Conservation (phyloP, 2,113 vertebrate genomes). For the Nibea coibor region DNA sequence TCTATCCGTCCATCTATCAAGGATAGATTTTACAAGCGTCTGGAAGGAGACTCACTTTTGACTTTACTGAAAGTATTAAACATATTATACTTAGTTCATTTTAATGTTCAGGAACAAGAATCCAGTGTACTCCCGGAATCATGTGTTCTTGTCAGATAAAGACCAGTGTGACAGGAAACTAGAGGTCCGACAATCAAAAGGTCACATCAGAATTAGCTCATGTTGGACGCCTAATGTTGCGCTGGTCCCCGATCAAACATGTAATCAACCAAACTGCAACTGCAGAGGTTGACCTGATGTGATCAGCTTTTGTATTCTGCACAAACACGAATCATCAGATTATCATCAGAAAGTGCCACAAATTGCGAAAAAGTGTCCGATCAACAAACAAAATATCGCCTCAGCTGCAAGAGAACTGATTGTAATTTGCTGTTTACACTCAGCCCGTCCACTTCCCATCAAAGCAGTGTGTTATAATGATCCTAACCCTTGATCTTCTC, state of each 20-base stretch:
- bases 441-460: slow-evolving; percentile 21
- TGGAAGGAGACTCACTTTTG: slow-evolving; percentile 12
- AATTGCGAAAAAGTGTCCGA: neutral
- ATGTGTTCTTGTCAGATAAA: neutral
- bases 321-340: neutral
- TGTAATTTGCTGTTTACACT: neutral
- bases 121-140: neutral
- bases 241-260: neutral
- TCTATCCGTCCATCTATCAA: slow-evolving; percentile 27
- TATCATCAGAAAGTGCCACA: neutral
- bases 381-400: neutral
- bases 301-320: neutral
- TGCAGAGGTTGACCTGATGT: neutral
- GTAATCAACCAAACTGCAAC: neutral
- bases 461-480: slow-evolving; percentile 42
- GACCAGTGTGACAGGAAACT: neutral
- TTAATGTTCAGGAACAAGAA: slow-evolving; percentile 18
- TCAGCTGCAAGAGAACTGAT: neutral
- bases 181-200: slow-evolving; percentile 10
- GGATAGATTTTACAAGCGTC: slow-evolving; percentile 10
- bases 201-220: neutral
- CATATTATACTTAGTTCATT: neutral
- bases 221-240: neutral
- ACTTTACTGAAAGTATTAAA: neutral
- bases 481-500: slow-evolving; percentile 46